Conservation (phyloP, 2,888 invertebrate genomes). For the Megalurothrips usitatus region DNA sequence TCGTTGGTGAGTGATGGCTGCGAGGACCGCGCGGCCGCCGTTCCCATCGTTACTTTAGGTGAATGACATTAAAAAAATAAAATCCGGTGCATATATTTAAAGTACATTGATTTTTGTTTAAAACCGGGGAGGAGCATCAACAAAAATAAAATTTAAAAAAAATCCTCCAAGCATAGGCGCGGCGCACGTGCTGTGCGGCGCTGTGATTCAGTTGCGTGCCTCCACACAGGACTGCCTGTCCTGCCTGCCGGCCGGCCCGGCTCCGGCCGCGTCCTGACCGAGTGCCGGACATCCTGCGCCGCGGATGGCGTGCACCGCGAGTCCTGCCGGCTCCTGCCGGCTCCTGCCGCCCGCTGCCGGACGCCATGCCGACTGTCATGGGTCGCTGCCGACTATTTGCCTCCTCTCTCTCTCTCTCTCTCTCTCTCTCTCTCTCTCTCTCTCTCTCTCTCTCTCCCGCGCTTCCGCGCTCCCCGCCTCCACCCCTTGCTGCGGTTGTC, state of each 20-base stretch:
- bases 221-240: no score
- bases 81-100: no score
- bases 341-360: neutral
- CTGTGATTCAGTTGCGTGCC: no score
- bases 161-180: neutral
- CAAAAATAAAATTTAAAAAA: neutral
- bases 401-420: neutral
- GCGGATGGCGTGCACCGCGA: neutral
- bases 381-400: neutral
- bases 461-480: neutral
- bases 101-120: no score
- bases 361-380: conserved; percentile 14
- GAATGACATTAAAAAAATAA: no score
- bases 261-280: no score
- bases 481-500: neutral
- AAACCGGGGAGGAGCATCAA: no score
- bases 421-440: neutral
- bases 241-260: no score
- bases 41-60: no score
- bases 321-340: neutral
- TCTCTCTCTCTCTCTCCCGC: neutral
- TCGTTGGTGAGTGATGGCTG: no score
- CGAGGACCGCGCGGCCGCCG: no score
- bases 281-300: neutral
- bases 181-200: neutral